Conservation (phyloP, 2,888 invertebrate species). For the Lasioglossum vierecki region DNA sequence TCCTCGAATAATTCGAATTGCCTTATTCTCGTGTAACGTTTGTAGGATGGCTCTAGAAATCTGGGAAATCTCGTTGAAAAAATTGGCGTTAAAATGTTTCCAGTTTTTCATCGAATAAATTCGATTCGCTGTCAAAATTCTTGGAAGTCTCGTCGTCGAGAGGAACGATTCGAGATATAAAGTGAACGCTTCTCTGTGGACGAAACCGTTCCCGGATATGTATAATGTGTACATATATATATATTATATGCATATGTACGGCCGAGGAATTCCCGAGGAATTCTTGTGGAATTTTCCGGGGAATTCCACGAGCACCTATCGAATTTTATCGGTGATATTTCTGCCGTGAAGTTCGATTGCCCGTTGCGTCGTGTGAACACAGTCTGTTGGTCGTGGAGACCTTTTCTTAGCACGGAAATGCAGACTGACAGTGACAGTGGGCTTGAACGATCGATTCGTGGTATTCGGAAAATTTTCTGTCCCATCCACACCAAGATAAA, state of each 20-base stretch:
- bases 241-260: not conserved
- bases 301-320: not conserved
- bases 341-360: slow-evolving; percentile 1
- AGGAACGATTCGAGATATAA: not conserved
- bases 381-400: not conserved
- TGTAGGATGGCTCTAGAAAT: not conserved
- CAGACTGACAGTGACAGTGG: slow-evolving; percentile 61
- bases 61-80: not conserved
- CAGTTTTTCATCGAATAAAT: not conserved
- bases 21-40: not conserved
- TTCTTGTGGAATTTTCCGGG: not conserved
- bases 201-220: slow-evolving; percentile 1
- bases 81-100: not conserved
- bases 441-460: slow-evolving; percentile 61
- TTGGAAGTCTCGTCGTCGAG: not conserved
- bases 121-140: not conserved
- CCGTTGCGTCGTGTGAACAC: not conserved
- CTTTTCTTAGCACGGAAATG: slow-evolving; percentile 20
- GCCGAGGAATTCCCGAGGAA: not conserved
- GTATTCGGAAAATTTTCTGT: not conserved
- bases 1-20: not conserved
- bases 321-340: not conserved
- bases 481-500: not conserved
- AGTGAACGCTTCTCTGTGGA: not conserved
- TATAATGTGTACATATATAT: too few relatives aligned